Conservation (phyloP, 2,888 invertebrate genomes). For the Melanotus villosus region DNA sequence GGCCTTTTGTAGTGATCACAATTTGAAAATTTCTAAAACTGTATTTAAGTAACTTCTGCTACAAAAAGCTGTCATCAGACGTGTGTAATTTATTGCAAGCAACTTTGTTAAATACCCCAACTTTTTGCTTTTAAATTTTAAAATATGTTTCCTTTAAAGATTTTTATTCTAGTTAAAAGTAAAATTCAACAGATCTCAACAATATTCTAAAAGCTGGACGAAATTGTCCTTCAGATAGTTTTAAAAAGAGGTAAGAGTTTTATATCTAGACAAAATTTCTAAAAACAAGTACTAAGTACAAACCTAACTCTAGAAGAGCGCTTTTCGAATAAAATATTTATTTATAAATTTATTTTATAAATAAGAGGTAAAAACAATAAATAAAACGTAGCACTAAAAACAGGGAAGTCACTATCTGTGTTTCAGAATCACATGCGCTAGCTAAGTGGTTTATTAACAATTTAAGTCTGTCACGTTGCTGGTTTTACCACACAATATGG, state of each 20-base stretch:
- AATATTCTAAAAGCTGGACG: constrained; percentile 31
- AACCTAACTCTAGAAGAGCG: constrained; percentile 43
- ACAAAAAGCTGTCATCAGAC: constrained; percentile 31
- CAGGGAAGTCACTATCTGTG: constrained; percentile 56
- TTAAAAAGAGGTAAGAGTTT: constrained; percentile 2
- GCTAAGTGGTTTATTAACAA: constrained; percentile 46
- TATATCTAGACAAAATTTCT: constrained; percentile 7
- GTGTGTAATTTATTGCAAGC: constrained; percentile 38
- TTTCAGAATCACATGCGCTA: constrained; percentile 58
- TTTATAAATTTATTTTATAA: constrained; percentile 52
- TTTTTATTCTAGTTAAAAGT: constrained; percentile 11
- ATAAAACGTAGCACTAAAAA: constrained; percentile 56
- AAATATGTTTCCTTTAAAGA: not conserved
- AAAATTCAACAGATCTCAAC: constrained; percentile 29
- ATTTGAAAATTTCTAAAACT: constrained; percentile 27
- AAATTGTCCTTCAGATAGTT: constrained; percentile 11
- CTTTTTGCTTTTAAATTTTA: not conserved
- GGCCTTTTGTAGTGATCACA: constrained; percentile 31
- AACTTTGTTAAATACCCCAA: constrained; percentile 12
- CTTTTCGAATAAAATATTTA: constrained; percentile 50
- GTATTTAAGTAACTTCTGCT: constrained; percentile 20
- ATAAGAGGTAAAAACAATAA: constrained; percentile 54
- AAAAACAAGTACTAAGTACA: constrained; percentile 46
- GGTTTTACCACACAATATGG: constrained; percentile 23
- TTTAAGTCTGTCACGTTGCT: constrained; percentile 40